Base-by-base conservation (phyloP, 2,797 vertebrate genomes). In the Meriones psammophilus region DNA sequence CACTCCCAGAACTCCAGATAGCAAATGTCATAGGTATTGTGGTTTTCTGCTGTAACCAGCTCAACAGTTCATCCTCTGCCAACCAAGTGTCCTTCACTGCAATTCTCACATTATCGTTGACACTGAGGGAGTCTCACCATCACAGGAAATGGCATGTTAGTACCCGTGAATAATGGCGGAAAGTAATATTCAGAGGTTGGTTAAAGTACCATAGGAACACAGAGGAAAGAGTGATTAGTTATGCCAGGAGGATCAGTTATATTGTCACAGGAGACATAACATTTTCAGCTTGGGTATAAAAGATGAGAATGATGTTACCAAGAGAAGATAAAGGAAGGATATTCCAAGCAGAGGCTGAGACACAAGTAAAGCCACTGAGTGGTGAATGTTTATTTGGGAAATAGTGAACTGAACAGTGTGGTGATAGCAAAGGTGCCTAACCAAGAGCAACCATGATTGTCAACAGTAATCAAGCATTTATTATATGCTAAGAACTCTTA, bases 251-350 rank as follows among this genome's bases (percentile, higher is more conserved):
- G 26, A 92, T 90, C 20, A 2, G 80, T 54, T 78, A 92, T 24
- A 9, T 91, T 94, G 74, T 96, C 92, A 81, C 13, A 78, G 71
- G 42, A 79, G 83, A 94, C 36, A 10, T 77, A 92, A 64, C 83
- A 95, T 91, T 95, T 94, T 89, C 89, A 94, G 20, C 42, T 84
- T 92, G 46, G 28, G 76, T 88, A 20, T 94, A 90, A 95, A 89
- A 96, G 68, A 96, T 42, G 83, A 87, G 66, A 94, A 87, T 28
- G 69, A 66, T 78, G 50, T 92, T 92, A 81, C 60, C 28, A 68
- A 95, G 62, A 54, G 28, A 85, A 85, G 80, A 71, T 80, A 42
- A 89, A 95, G 90, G 22, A 88, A 89, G 84, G 79, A 22, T 94
- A 68, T 84, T 94, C 50, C 7, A 62, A 50, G 73, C 60, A 88